Percentiles rank a stretch among this genome's conserved stretches.
phyloP scores from a whole-genome alignment of 2,888 invertebrate species.

The Iselma pallidipennis region DNA sequence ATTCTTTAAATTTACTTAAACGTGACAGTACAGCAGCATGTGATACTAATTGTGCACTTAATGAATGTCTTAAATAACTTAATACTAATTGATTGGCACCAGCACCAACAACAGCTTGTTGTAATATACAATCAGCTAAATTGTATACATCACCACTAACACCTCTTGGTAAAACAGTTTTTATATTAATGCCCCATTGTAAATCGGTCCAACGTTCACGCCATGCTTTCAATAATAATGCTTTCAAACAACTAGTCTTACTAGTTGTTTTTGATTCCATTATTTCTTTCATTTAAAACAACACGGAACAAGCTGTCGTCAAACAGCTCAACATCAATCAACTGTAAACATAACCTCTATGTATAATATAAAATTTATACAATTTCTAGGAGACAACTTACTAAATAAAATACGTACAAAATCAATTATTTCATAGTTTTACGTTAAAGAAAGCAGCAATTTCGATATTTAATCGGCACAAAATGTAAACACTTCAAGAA shows the following conservation, averaged over 20 bases:
- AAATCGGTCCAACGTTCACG: slow-evolving; percentile 94
- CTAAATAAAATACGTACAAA: too few species aligned
- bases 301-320: not conserved
- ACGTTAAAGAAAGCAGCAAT: too few species aligned
- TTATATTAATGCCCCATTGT: slow-evolving; percentile 95
- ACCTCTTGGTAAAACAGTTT: slow-evolving; percentile 86
- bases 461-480: too few species aligned
- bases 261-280: slow-evolving; percentile 84
- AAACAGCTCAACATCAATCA: too few species aligned
- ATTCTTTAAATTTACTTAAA: slow-evolving; percentile 85
- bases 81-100: slow-evolving; percentile 90
- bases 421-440: too few species aligned
- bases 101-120: slow-evolving; percentile 92
- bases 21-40: slow-evolving; percentile 87
- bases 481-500: too few species aligned
- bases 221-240: slow-evolving; percentile 85
- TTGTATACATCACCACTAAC: slow-evolving; percentile 93
- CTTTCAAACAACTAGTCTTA: slow-evolving; percentile 80
- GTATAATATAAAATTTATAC: too few species aligned
- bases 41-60: slow-evolving; percentile 88
- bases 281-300: slow-evolving; percentile 1
- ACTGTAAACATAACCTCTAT: too few species aligned
- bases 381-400: too few species aligned
- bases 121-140: slow-evolving; percentile 88
- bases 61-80: slow-evolving; percentile 89